phyloP scores from a whole-genome alignment of 2,113 vertebrate species.

The Silurus asotus region DNA sequence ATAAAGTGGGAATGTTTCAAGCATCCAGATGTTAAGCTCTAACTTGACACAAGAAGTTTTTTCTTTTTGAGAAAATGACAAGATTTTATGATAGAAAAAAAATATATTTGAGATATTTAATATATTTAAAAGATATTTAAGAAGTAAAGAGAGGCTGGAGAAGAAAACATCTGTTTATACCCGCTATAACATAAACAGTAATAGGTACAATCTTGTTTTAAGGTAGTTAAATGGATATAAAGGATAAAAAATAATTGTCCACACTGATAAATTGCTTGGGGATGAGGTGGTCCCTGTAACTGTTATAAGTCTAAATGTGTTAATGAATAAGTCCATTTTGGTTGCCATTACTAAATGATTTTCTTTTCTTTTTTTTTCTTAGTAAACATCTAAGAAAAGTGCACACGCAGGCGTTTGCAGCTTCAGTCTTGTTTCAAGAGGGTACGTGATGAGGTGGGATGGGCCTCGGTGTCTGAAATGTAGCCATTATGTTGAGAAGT shows the following conservation, averaged over 20 bases:
- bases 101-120: too few species aligned
- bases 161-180: not conserved
- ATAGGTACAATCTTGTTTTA: not conserved
- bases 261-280: not conserved
- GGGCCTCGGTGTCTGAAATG: constrained; percentile 85
- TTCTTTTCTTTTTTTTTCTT: constrained; percentile 33
- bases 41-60: not conserved
- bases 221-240: not conserved
- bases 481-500: constrained; percentile 91
- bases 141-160: not conserved
- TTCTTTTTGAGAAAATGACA: not conserved
- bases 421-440: constrained; percentile 66
- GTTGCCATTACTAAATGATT: not conserved
- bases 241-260: not conserved
- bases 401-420: constrained; percentile 74
- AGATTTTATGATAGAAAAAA: not conserved
- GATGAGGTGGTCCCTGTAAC: not conserved
- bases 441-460: constrained; percentile 73
- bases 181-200: not conserved
- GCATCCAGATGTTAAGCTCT: not conserved
- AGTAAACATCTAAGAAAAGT: constrained; percentile 67
- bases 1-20: not conserved
- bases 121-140: not conserved
- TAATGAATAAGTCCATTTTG: constrained; percentile 5
- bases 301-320: not conserved